Evolutionary conservation across 2,888 invertebrate species (phyloP).

Genomic region (Watsonalla binaria): DNA sequence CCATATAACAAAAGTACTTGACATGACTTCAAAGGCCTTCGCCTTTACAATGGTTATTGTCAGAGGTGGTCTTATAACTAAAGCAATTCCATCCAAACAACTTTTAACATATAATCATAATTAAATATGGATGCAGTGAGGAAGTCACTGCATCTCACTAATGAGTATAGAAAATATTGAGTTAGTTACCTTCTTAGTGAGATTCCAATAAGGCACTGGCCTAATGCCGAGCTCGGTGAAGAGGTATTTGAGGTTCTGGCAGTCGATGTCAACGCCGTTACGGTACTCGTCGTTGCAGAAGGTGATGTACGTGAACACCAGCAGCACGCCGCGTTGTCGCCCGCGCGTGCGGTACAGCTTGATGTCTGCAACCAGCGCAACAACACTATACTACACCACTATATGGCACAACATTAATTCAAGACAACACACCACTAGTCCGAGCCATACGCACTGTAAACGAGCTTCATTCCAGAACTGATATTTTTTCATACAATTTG

Average conservation of each 20-base stretch:
- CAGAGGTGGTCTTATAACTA: no score
- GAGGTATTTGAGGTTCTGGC: slow-evolving; percentile 75
- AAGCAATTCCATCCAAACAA: background rate
- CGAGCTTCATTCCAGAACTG: no score
- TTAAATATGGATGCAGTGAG: background rate
- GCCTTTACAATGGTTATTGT: no score
- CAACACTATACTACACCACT: no score
- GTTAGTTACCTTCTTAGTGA: slow-evolving; percentile 52
- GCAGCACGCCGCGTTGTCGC: slow-evolving; percentile 75
- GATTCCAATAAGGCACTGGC: slow-evolving; percentile 57
- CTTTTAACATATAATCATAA: background rate
- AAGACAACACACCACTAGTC: no score
- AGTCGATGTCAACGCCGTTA: slow-evolving; percentile 80
- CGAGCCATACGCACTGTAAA: no score
- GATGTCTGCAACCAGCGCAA: slow-evolving; percentile 33
- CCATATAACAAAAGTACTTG: no score
- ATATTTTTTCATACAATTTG: no score
- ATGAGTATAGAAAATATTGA: background rate
- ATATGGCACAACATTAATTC: no score
- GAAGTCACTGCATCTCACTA: no score
- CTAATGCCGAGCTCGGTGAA: slow-evolving; percentile 80
- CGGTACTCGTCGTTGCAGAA: slow-evolving; percentile 45
- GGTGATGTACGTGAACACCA: slow-evolving; percentile 59
- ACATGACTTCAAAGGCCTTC: no score
- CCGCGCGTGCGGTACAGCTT: slow-evolving; percentile 75